These are phyloP conservation scores for Meandrina meandrites DNA, from an alignment of 92 coral and sea anemone species.

Conservation along the genomic window DNA sequence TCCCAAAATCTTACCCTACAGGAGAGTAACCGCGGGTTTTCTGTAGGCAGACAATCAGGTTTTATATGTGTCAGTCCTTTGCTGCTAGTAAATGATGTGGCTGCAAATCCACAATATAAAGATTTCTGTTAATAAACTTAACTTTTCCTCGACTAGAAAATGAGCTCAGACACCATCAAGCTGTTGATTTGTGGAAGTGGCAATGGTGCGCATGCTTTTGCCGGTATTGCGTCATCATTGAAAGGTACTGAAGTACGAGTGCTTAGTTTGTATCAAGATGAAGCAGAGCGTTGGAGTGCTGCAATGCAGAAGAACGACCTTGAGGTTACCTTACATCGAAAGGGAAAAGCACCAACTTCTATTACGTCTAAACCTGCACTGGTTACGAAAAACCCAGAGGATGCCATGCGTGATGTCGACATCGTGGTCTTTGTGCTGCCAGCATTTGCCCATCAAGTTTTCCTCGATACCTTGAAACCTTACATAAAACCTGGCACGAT, in stretches of 20 bases:
- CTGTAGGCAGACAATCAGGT: no score
- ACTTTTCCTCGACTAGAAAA: neutral
- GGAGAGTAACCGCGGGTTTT: no score
- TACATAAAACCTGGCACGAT: conserved; percentile 65
- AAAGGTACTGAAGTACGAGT: conserved; percentile 63
- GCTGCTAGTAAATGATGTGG: no score
- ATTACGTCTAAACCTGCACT: conserved; percentile 52
- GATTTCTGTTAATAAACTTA: neutral
- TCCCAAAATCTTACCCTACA: no score
- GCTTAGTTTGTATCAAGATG: conserved; percentile 63
- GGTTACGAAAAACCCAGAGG: conserved; percentile 71
- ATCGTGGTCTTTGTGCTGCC: conserved; percentile 69
- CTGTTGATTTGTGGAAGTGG: conserved; percentile 74
- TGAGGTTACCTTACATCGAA: conserved; percentile 37
- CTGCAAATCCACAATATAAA: no score
- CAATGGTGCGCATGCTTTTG: conserved; percentile 70
- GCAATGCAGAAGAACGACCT: conserved; percentile 46
- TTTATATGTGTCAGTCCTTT: no score
- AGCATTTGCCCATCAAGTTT: conserved; percentile 73
- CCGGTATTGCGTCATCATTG: conserved; percentile 68
- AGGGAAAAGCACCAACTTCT: conserved; percentile 32
- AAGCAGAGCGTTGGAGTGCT: conserved; percentile 67
- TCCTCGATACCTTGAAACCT: conserved; percentile 49
- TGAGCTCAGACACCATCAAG: conserved; percentile 44
- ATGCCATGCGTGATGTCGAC: conserved; percentile 68